Base-by-base conservation (phyloP, 2,888 invertebrate species). In the Hirtodrosophila confusa region DNA sequence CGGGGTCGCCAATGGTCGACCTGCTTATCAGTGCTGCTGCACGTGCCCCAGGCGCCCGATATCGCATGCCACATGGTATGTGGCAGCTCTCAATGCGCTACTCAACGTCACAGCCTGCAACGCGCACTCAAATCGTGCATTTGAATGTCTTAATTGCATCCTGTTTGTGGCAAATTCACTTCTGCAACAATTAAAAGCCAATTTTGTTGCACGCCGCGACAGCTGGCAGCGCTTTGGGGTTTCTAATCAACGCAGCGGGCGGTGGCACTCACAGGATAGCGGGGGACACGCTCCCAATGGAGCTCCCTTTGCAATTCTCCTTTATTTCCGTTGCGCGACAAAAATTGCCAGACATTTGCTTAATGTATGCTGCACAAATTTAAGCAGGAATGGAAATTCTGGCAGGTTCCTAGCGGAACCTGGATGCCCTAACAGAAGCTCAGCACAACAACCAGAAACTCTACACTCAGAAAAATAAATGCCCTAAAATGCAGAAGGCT, bases 101-200 rank as follows among this genome's bases (percentile, higher is more conserved):
- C 48, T 39, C 53, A 10, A 27, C 33, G 41, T 12, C 33, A 33
- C 36, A 12, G 7, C 11, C 17, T 39, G 41, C 48, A 50, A 37
- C 51, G 40, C 37, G 47, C 41, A 50, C 69, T 73, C 47, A 39
- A 72, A 68, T 73, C 62, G 48, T 61, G 69, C 57, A 73, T 62
- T 72, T 67, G 69, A 77, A 79, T 80, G 83, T 80, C 83, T 84
- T 86, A 84, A 84, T 84, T 84, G 78, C 86, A 83, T 84, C 83
- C 83, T 83, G 80, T 80, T 83, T 79, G 79, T 65, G 75, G 78
- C 80, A 73, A 78, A 80, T 78, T 80, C 76, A 74, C 76, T 80
- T 80, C 69, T 61, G 80, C 71, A 68, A 66, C 86, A 84, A 84
- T 84, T 86, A 84, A 83, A 78, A 86, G 86, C 83, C 83, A 84